Evolutionary conservation across 2,113 vertebrate genomes (phyloP), one percentile per base, ranked within the genome.

Genomic region (Marmota flaviventris): DNA sequence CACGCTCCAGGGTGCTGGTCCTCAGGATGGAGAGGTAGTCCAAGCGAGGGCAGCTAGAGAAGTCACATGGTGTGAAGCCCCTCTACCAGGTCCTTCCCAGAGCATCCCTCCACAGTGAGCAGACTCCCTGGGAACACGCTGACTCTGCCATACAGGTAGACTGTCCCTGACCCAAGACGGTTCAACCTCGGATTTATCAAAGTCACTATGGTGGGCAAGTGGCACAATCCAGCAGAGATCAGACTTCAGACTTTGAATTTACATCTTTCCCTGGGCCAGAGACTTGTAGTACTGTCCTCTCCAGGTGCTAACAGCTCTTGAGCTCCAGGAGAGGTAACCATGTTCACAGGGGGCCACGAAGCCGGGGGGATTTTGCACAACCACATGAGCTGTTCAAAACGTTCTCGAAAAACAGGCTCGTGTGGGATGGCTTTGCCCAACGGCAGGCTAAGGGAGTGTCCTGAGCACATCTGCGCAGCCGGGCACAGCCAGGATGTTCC

Each of bases 91-190:
- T 16, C 5, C 61, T 61, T 34, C 32, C 8, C 51, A 10, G 14
- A 0, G 1, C 2, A 1, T 45, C 17, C 12, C 51, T 20, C 8
- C 17, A 18, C 51, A 16, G 18, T 18, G 8, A 39, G 25, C 32
- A 48, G 13, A 34, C 20, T 8, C 32, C 88, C 10, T 3, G 34
- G 34, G 7, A 72, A 6, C 61, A 16, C 45, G 14, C 4, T 10
- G 53, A 45, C 22, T 8, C 32, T 61, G 42, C 22, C 1, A 4
- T 4, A 14, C 17, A 2, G 24, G 56, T 17, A 24, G 37, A 29
- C 4, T 1, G 3, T 20, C 24, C 14, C 70, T 3, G 0, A 16
- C 27, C 17, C 34, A 1, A 0, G 5, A 5, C 2, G 6, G 8
- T 24, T 29, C 37, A 8, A 39, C 11, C 29, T 10, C 20, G 6